Evolutionary conservation across 2,797 vertebrate genomes (phyloP).

Genomic region (Cheirogaleus major): DNA sequence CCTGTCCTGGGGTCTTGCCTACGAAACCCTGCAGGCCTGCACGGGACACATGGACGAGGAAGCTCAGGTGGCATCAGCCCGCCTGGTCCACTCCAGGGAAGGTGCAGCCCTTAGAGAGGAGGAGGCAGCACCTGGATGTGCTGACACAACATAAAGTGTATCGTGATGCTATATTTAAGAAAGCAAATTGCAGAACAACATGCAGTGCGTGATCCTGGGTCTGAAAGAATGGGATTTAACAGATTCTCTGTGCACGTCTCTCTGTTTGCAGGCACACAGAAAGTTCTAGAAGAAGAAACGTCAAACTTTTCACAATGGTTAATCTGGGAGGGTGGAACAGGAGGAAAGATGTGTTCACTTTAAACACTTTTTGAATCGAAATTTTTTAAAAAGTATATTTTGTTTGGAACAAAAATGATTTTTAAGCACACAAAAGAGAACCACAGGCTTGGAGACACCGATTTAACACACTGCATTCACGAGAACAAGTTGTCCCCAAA

Average conservation of each 20-base stretch:
- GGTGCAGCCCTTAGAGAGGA: not conserved
- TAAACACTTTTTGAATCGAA: not conserved
- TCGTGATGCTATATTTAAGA: fast-evolving
- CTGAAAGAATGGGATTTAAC: not conserved
- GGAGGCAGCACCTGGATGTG: not conserved
- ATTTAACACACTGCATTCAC: not conserved
- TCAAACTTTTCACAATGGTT: not conserved
- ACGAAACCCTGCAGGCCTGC: too few relatives aligned
- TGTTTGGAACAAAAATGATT: not conserved
- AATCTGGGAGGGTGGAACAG: fast-evolving
- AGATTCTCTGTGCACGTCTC: not conserved
- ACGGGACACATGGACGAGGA: not conserved
- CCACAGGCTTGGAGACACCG: not conserved
- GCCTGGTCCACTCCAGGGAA: too few relatives aligned
- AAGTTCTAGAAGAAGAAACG: not conserved
- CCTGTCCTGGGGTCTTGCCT: not conserved
- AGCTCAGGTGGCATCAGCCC: fast-evolving
- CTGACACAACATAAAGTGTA: not conserved
- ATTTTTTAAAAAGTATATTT: not conserved
- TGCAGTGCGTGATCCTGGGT: fast-evolving
- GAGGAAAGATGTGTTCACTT: fast-evolving
- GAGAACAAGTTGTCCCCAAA: not conserved
- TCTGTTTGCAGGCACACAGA: not conserved
- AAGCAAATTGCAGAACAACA: not conserved
- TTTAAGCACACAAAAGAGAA: not conserved